Evolutionary conservation across 2,113 vertebrate species (phyloP).

Genomic region (Saccopteryx leptura): DNA sequence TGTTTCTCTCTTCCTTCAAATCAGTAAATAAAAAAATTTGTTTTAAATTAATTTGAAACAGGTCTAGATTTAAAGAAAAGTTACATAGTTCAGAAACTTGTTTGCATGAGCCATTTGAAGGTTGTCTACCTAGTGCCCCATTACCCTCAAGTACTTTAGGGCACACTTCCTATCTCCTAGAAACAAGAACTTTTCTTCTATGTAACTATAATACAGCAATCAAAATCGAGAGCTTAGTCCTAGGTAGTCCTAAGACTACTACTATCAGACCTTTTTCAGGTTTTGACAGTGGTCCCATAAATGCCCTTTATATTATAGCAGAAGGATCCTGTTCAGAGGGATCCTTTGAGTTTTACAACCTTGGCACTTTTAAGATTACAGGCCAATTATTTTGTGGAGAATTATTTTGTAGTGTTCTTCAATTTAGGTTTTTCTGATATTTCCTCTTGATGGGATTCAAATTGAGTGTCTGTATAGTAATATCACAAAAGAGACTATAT

Average conservation of each 20-base stretch:
- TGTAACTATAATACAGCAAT: background rate
- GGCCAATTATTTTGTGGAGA: background rate
- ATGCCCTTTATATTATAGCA: background rate
- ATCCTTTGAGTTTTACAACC: constrained; percentile 23
- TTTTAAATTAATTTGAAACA: background rate
- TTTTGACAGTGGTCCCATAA: background rate
- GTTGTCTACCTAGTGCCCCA: background rate
- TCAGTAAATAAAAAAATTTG: no score
- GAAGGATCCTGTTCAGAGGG: constrained; percentile 19
- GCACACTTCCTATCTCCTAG: background rate
- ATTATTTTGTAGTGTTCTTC: background rate
- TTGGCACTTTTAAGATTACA: background rate
- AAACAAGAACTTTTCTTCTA: background rate
- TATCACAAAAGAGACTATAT: background rate
- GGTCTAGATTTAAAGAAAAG: background rate
- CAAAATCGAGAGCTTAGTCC: background rate
- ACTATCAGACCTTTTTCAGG: background rate
- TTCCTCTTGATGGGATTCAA: background rate
- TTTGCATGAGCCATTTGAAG: background rate
- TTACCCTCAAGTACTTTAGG: background rate
- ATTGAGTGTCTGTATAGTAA: background rate
- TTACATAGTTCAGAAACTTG: background rate
- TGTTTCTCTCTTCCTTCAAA: no score
- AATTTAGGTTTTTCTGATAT: background rate
- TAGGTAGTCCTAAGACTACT: background rate